Base-by-base conservation (phyloP, 2,888 invertebrate genomes). In the Dynastes hyllus region DNA sequence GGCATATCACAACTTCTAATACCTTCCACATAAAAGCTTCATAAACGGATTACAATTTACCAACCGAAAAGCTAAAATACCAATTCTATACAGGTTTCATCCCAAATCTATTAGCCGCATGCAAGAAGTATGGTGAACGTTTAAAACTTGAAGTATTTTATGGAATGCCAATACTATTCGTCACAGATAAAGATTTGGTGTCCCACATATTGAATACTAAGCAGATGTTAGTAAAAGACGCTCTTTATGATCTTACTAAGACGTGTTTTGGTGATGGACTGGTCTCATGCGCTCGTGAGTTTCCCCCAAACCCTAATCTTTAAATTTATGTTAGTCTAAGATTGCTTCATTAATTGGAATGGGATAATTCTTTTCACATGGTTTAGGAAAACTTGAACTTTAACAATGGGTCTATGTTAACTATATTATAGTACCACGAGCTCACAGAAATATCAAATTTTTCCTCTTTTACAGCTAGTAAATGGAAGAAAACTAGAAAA, bases 401-500 rank as follows among this genome's bases (percentile, higher is more conserved):
- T 22, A 22, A 22, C 22, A 22, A 22, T 22, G 22, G 22, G 22
- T 22, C 22, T 0, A 22, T 22, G 22, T 22, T 22, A 22, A 22
- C 22, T 22, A 22, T 22, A 22, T 22, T 22, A 22, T 22, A 22
- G 22, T 22, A 22, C 22, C 32, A 32, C 2, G 32, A 32, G 32
- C 4, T 32, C 16, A 16, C 4, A 45, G 6, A 40, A 40, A 9
- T 11, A 1, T 45, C 8, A 2, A 8, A 8, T 45, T 11, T 45
- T 45, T 11, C 45, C 8, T 45, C 8, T 50, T 77, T 78, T 75
- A 22, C 22, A 80, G 91, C 90, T 2, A 83, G 86, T 2, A 91
- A 90, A 87, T 95, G 95, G 95, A 91, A 90, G 81, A 87, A 87
- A 0, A 91, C 93, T 81, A 90, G 95, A 16, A 94, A 93, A 86